These are phyloP conservation scores for Epizoanthus stellaris DNA, from an alignment of 92 coral and sea anemone genomes.

Conservation along the genomic window DNA sequence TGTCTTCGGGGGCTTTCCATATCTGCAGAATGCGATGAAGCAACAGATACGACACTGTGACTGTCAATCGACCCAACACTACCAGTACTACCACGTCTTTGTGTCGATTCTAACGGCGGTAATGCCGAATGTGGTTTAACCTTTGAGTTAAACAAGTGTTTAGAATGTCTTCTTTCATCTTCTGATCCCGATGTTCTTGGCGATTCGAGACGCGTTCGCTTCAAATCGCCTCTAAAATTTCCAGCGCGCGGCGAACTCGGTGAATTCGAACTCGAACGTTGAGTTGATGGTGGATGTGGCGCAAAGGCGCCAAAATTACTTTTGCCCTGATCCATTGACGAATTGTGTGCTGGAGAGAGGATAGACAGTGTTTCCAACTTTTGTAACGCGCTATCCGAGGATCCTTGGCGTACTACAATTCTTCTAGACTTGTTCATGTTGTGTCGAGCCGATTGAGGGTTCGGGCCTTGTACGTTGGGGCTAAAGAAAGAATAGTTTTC, in stretches of 20 bases:
- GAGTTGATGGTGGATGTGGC: slow-evolving; percentile 86
- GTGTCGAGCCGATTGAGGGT: slow-evolving; percentile 42
- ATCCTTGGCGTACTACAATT: slow-evolving; percentile 35
- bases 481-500: slow-evolving; percentile 83
- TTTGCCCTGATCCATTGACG: slow-evolving; percentile 35
- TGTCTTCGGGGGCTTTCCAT: slow-evolving; percentile 43
- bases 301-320: slow-evolving; percentile 47
- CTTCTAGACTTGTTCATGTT: slow-evolving; percentile 45
- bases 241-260: slow-evolving; percentile 58
- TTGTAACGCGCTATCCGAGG: slow-evolving; percentile 59
- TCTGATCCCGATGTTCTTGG: slow-evolving; percentile 85
- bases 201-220: slow-evolving; percentile 75
- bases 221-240: slow-evolving; percentile 62
- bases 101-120: slow-evolving; percentile 34
- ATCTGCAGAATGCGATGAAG: slow-evolving; percentile 46
- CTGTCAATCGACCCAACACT: slow-evolving; percentile 63
- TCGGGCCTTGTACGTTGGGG: slow-evolving; percentile 66
- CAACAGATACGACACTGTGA: slow-evolving; percentile 40
- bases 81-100: slow-evolving; percentile 65
- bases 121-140: slow-evolving; percentile 56
- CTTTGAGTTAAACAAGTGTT: slow-evolving; percentile 56
- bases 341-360: slow-evolving; percentile 43
- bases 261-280: slow-evolving; percentile 53
- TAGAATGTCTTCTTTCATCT: slow-evolving; percentile 64
- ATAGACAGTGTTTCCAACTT: slow-evolving; percentile 60